A percentile compares a stretch with the other conserved stretches of the same genome.
Evolutionary conservation across 2,797 vertebrate genomes (phyloP).

Genomic region (Propithecus deckenii): DNA sequence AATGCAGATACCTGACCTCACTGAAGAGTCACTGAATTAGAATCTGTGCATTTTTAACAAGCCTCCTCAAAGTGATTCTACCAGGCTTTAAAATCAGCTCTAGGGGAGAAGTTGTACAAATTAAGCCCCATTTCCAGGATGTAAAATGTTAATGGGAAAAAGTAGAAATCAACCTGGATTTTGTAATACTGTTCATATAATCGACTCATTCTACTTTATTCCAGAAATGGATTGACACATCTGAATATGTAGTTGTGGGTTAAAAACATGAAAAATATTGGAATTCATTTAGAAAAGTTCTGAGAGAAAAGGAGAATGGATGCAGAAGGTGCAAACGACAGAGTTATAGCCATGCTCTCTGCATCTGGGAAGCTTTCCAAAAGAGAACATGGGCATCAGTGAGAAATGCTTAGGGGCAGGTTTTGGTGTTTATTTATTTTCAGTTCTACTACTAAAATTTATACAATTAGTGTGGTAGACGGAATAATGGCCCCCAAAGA

Average conservation of each 20-base stretch:
- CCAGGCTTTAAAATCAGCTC: background rate
- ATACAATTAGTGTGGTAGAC: background rate
- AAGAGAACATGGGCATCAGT: background rate
- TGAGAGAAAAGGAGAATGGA: background rate
- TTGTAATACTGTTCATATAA: background rate
- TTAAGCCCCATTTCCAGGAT: background rate
- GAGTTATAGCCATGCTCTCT: fast-evolving
- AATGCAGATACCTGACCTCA: background rate
- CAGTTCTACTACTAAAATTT: background rate
- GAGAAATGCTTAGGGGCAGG: fast-evolving
- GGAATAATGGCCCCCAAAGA: background rate
- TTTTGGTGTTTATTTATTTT: background rate
- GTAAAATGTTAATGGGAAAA: background rate
- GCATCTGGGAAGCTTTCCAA: background rate
- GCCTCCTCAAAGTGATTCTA: background rate
- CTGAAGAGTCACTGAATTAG: background rate
- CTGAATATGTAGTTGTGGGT: background rate
- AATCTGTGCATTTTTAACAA: background rate
- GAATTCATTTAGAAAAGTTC: background rate
- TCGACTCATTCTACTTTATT: background rate
- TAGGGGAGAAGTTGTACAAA: background rate
- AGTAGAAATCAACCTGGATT: background rate
- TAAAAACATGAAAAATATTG: background rate
- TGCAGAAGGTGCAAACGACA: background rate
- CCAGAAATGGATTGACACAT: background rate